Base-by-base conservation (phyloP, 2,888 invertebrate genomes). In the Neoascia interrupta region DNA sequence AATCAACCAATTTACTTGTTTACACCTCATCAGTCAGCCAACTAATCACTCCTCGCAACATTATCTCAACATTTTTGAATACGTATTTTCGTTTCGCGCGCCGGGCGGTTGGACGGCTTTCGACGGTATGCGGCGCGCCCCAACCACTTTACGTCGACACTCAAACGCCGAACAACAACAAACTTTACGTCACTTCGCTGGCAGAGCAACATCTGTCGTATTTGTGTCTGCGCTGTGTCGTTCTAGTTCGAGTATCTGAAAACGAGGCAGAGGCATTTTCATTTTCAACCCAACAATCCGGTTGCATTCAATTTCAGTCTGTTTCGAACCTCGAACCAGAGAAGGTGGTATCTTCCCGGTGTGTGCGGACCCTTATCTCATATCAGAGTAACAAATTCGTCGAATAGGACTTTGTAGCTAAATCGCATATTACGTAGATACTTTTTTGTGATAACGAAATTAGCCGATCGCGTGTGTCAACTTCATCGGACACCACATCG, bases 241-340 rank as follows among this genome's bases (percentile, higher is more conserved):
- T 6, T 56, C 26, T 26, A 4, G 26, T 8, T 26, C 8, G 31
- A 3, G 56, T 58, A 16, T 45, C 31, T 34, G 43, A 39, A 2
- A 10, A 23, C 10, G 31, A 26, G 21, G 11, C n/a, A n/a, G n/a
- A n/a, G n/a, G n/a, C n/a, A n/a, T n/a, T n/a, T n/a, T 19, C 15
- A 31, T 21, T 41, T 43, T 51, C 34, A 49, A 60, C 26, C 49
- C 34, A 23, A 36, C 64, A 19, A 66, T 45, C 51, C n/a, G 15
- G 70, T 76, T 70, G 70, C 76, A 54, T 47, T 70, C 39, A 58
- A 64, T 53, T 76, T 76, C 45, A 76, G 76, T 76, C 64, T 76
- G 76, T 54, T 70, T 54, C 76, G 76, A 76, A 76, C 70, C 47
- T 54, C 60, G 64, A 70, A 60, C 34, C 31, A 36, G 21, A 28